Base-by-base conservation (phyloP, 2,888 invertebrate genomes). In the Heliconius erato region DNA sequence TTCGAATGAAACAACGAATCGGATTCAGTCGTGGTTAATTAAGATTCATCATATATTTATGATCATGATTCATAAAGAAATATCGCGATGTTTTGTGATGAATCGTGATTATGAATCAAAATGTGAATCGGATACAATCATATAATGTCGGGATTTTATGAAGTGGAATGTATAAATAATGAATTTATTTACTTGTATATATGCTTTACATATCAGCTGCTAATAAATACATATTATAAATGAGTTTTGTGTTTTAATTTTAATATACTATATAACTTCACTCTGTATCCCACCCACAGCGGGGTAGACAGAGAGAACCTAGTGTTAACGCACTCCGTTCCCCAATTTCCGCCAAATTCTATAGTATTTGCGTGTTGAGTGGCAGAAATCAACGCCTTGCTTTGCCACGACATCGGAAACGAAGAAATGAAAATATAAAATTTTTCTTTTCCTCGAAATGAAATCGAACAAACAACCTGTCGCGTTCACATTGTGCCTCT, bases 101-200 rank as follows among this genome's bases (percentile, higher is more conserved):
- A 79, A 35, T 28, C 67, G n/a, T 44, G 71, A 32, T 19, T 19
- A 54, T 54, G 23, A 54, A 54, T 54, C 7, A 9, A 54, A 54
- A 54, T 54, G 23, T 68, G 79, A 79, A 67, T 78, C 40, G 19
- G 63, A 68, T 44, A 63, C 44, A 78, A 54, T 63, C 63, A 76
- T 63, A 79, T 28, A 67, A 28, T 7, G 71, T 71, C 71, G 71
- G 71, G 40, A 71, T 71, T 71, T 71, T n/a, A 44, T 79, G 77
- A 68, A 79, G 68, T 72, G 32, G 79, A 82, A 68, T 68, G 78
- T 80, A 77, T 82, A 65, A 72, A 80, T 79, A 74, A 85, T 85
- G 82, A 65, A 83, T 83, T 82, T 83, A 85, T 84, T 85, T 83
- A 84, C 80, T 82, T 87, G 83, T 89, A 89, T 67, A 86, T 85